Base-by-base conservation (phyloP, 2,113 vertebrate genomes). In the Eurypyga helias region DNA sequence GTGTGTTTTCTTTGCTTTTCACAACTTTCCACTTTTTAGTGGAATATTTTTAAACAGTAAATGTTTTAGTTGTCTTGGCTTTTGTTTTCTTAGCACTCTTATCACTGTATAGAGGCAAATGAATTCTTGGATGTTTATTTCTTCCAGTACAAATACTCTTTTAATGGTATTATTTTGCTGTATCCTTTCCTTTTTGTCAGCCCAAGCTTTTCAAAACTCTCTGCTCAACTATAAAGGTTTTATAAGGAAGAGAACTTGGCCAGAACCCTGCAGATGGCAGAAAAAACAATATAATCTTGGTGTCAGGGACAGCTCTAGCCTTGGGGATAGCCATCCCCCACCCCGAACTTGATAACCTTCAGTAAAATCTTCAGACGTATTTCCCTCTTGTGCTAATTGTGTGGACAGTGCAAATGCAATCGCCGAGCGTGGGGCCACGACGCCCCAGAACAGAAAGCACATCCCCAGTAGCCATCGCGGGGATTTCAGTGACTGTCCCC, bases 401-500 rank as follows among this genome's bases (percentile, higher is more conserved):
- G 72, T 87, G 83, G 61, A 67, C 43, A 71, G 57, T 45, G 38
- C n/a, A 70, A 95, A 71, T 60, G 41, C 64, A 38, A 11, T 38
- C 13, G 12, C 48, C 38, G 67, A 2, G 12, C 0, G 0, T 60
- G 38, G 34, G 65, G 79, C 29, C 29, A 71, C 48, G 61, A 21
- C 0, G 2, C 9, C 5, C 41, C 43, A 45, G 41, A 93, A 26
- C 15, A 81, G 46, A 77, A 52, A 81, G 16, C 8, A 38, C 33
- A 4, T 67, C 31, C 16, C 64, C 51, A 29, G 29, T 7, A 79
- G 41, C 24, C 45, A 49, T 4, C 0, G 0, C 5, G 15, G 29
- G 8, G 4, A 60, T 82, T 84, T 52, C 38, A 14, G 38, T 71
- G 52, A 34, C 45, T 89, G 7, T 36, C 60, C 45, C 43, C 10